Base-by-base conservation (phyloP, 2,888 invertebrate genomes). In the Phaedon cochleariae region DNA sequence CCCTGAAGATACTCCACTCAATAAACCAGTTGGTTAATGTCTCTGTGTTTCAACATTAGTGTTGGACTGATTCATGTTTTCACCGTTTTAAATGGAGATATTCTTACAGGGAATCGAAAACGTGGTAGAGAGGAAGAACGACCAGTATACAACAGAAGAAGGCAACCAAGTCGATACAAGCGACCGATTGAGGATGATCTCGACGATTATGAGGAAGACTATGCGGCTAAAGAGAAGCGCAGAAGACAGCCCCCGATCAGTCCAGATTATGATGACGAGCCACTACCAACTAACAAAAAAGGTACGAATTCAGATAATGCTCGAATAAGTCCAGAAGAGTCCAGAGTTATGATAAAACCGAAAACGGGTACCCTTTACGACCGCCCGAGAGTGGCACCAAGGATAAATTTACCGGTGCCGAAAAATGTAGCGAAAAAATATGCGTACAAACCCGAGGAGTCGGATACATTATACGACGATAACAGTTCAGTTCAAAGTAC, bases 401-500 rank as follows among this genome's bases (percentile, higher is more conserved):
- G 90, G 82, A 90, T 95, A 62, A 88, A 92, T 65, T 87, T 93
- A 58, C 94, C 95, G 0, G 94, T 94, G 0, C 94, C 95, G 2
- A 83, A 90, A 18, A 91, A 84, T 64, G 93, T 92, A 74, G 90
- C 90, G 75, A 87, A 89, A 18, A 93, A 92, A 82, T 94, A 87
- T 79, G 88, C 90, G 37, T 93, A 91, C 72, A 90, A 89, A 31
- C 84, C 89, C 1, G 84, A 88, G 5, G 15, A 45, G 15, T 17
- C 76, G 1, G 79, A 71, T 10, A 48, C 60, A 51, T 81, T 80
- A 7, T 84, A 87, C 68, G 87, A 90, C 62, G 90, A 91, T 68
- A 90, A 90, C 68, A 88, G 22, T 82, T 31, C 76, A 79, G 5
- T 76, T 82, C 9, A 84, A 5, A 53, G 52, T 41, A 17, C 21